phyloP scores from a whole-genome alignment of 2,888 invertebrate species.

The Meteorus cinctellus region DNA sequence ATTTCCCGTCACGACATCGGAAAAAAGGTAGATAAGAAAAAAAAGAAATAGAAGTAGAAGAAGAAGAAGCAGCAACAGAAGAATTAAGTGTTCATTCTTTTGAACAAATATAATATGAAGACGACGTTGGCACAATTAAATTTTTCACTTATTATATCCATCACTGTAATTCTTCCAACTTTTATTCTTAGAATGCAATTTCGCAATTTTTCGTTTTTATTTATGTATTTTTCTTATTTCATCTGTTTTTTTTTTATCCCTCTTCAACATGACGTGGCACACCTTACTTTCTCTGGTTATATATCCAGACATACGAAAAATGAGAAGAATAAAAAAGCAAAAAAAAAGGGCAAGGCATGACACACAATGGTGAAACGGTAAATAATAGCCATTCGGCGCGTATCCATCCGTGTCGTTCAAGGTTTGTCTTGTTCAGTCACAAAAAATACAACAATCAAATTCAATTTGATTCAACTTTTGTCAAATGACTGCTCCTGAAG shows the following conservation, averaged over 20 bases:
- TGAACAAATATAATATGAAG: background rate
- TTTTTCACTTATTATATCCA: background rate
- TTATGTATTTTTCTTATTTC: background rate
- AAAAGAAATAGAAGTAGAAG: background rate
- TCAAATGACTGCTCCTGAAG: conserved; percentile 12
- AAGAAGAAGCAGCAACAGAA: background rate
- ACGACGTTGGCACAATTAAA: background rate
- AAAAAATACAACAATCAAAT: conserved; percentile 1
- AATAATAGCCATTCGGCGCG: conserved; percentile 13
- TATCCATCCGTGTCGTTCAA: conserved; percentile 34
- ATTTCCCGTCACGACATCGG: background rate
- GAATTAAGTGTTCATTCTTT: background rate
- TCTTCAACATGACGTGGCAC: conserved; percentile 6
- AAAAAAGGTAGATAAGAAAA: too few species aligned
- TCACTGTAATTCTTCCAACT: background rate
- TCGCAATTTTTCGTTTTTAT: conserved; percentile 4
- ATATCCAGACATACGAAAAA: conserved; percentile 13
- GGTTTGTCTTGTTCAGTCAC: background rate
- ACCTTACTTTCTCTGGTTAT: conserved; percentile 22
- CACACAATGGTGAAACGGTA: conserved; percentile 30
- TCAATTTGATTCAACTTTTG: background rate
- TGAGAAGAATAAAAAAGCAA: conserved; percentile 8
- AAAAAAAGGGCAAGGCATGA: conserved; percentile 32
- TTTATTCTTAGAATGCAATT: conserved; percentile 6
- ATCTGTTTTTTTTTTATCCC: background rate